phyloP scores from a whole-genome alignment of 2,113 vertebrate genomes.

The Telmatochromis sp. region DNA sequence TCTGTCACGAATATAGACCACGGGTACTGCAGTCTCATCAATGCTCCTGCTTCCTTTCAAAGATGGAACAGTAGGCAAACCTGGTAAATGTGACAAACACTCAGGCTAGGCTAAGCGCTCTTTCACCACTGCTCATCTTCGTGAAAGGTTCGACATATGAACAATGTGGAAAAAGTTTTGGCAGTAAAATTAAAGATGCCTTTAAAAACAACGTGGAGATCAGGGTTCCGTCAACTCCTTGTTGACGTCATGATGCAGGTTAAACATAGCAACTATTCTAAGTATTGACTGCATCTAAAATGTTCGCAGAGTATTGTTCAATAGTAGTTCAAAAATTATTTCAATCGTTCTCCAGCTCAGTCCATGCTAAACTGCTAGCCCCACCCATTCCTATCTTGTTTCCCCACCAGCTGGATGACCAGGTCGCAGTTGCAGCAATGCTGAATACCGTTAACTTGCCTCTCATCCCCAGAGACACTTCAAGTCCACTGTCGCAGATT shows the following conservation, averaged over 20 bases:
- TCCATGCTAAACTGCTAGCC: background rate
- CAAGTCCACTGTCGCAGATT: background rate
- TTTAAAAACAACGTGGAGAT: background rate
- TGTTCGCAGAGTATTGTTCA: background rate
- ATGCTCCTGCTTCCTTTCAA: constrained; percentile 31
- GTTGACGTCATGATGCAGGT: background rate
- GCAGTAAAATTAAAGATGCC: background rate
- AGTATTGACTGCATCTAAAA: background rate
- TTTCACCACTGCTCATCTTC: background rate
- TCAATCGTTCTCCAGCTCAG: background rate
- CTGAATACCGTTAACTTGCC: background rate
- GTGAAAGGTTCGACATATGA: background rate
- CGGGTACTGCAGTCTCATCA: constrained; percentile 58
- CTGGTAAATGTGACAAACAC: background rate
- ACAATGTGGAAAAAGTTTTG: background rate
- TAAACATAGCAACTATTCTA: background rate
- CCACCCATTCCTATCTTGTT: background rate
- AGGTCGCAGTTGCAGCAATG: background rate
- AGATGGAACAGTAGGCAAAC: background rate
- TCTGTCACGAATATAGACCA: constrained; percentile 20
- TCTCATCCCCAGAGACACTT: background rate
- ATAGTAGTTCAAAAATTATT: background rate
- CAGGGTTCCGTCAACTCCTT: background rate
- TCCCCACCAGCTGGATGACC: background rate
- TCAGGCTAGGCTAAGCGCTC: background rate